Percentiles rank a stretch among this genome's conserved stretches.
phyloP scores from a whole-genome alignment of 2,888 invertebrate genomes.

The Flexamia atlantica region DNA sequence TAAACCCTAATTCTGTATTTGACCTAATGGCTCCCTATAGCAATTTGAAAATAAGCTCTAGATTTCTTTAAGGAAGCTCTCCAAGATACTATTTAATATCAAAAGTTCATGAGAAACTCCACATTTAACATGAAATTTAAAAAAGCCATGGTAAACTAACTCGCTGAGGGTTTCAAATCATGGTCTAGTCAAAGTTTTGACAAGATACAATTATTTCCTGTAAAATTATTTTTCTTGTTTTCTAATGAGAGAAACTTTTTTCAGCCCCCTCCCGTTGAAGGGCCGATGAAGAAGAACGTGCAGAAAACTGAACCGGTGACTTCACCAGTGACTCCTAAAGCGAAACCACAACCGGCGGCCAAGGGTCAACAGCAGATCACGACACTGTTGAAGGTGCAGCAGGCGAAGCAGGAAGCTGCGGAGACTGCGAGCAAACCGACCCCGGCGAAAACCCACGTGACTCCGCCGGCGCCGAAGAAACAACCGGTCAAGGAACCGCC shows the following conservation, averaged over 20 bases:
- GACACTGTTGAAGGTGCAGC: slow-evolving; percentile 49
- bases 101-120: no score
- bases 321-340: slow-evolving; percentile 14
- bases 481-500: slow-evolving; percentile 12
- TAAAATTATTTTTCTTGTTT: no score
- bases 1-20: no score
- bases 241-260: not conserved
- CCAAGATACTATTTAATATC: no score
- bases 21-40: no score
- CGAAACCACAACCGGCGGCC: slow-evolving; percentile 37
- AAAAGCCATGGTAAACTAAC: no score
- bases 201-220: no score
- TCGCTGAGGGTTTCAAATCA: no score
- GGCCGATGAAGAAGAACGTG: slow-evolving; percentile 41
- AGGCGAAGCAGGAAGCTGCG: not conserved
- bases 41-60: no score
- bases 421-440: slow-evolving; percentile 24
- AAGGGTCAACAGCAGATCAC: slow-evolving; percentile 59
- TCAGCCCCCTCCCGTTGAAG: slow-evolving; percentile 36
- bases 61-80: no score
- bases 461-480: slow-evolving; percentile 19
- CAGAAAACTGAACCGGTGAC: not conserved
- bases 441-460: not conserved
- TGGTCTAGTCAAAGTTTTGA: no score
- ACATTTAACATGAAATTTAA: no score